phyloP scores from a whole-genome alignment of 2,888 invertebrate species.

The Homarus gammarus region DNA sequence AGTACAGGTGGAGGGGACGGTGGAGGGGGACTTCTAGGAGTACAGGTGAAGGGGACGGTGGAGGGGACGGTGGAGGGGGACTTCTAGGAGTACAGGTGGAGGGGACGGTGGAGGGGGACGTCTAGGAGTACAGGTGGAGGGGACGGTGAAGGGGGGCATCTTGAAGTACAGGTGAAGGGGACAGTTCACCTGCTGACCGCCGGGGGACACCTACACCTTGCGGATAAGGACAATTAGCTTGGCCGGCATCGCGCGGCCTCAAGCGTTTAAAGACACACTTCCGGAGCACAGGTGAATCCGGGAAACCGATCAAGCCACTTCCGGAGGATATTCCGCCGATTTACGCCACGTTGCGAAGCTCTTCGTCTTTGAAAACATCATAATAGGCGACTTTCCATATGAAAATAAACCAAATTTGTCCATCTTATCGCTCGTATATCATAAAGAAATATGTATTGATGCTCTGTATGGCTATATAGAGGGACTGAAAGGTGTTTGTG shows the following conservation, averaged over 20 bases:
- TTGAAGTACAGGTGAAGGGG: background rate
- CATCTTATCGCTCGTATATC: too few species aligned
- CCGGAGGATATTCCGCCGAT: constrained; percentile 20
- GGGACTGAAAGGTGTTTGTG: too few species aligned
- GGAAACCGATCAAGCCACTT: constrained; percentile 45
- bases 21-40: too few species aligned
- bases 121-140: background rate
- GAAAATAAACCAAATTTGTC: too few species aligned
- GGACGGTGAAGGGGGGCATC: background rate
- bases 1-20: too few species aligned
- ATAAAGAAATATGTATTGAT: too few species aligned
- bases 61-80: too few species aligned
- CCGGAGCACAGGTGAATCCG: constrained; percentile 58
- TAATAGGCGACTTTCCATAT: too few species aligned
- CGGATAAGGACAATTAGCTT: constrained; percentile 44
- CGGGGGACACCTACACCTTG: constrained; percentile 9
- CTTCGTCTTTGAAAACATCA: background rate
- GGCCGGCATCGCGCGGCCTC: constrained; percentile 49
- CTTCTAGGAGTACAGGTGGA: too few species aligned
- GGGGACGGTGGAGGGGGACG: background rate
- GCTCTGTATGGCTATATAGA: too few species aligned
- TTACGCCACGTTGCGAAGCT: background rate
- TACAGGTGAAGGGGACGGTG: too few species aligned
- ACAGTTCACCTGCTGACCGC: constrained; percentile 1
- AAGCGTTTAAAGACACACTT: constrained; percentile 48